Evolutionary conservation across 2,888 invertebrate genomes (phyloP), one percentile per base, ranked within the genome.

Genomic region (Halictus ligatus): DNA sequence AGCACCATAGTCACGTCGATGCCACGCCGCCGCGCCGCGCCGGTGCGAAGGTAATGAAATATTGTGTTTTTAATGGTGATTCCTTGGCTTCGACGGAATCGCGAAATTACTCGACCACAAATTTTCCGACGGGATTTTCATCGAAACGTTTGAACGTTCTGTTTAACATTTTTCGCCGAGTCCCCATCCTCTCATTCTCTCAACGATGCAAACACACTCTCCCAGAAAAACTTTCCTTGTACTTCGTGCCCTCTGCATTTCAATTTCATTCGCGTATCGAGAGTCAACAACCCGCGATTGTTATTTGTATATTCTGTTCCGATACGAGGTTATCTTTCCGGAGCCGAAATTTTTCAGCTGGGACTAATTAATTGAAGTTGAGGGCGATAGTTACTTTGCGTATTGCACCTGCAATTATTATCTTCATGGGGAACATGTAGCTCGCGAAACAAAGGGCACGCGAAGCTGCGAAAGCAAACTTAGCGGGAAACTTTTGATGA

Each of bases 51-150:
- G 60, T 78, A 77, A 83, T 76, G 75, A 75, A n/a, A 58, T 35
- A 73, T 71, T 71, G 54, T 69, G 72, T 80, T 80, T 80, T 80
- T 91, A 89, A 89, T 88, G 86, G 80, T 76, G 79, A 75, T 80
- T 77, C 75, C 75, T 64, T 82, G 12, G 60, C 48, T 18, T 5
- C 29, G 13, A 35, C 46, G 25, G 69, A 76, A 71, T 76, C 18
- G 21, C 40, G 35, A 43, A 75, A 43, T 69, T 21, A 35, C 15
- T 80, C 12, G 5, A 4, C 12, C 21, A 10, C 18, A 8, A 69
- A 69, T 29, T 67, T 58, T 5, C 12, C 25, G 15, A 7, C 2
- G 40, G 12, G 35, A 75, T 18, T 40, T 80, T 79, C 58, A 8
- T n/a, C 2, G 10, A 15, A 64, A 64, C 15, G 64, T n/a, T 5